phyloP scores from a whole-genome alignment of 2,113 vertebrate species.

The Anarrhichthys ocellatus region DNA sequence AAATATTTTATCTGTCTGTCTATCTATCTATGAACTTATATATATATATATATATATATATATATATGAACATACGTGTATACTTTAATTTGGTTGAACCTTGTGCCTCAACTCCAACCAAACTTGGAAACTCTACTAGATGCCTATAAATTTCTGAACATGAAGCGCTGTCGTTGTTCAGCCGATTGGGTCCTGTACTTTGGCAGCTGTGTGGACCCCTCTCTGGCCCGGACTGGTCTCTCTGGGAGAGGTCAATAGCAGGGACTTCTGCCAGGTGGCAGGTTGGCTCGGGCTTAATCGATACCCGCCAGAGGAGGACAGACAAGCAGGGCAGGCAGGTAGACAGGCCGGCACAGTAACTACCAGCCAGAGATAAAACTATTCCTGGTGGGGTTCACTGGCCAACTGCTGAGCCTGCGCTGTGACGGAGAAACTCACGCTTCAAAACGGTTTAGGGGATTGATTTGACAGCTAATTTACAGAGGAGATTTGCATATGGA shows the following conservation, averaged over 20 bases:
- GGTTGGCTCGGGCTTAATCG: constrained; percentile 70
- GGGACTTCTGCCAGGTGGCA: constrained; percentile 72
- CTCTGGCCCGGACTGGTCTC: constrained; percentile 53
- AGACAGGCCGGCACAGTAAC: constrained; percentile 52
- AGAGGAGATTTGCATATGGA: constrained; percentile 82
- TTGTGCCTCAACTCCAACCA: neutral
- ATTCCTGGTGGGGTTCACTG: constrained; percentile 64
- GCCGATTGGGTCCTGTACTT: constrained; percentile 40
- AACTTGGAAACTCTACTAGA: constrained; percentile 25
- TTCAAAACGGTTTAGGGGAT: constrained; percentile 74
- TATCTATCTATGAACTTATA: neutral
- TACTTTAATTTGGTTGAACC: neutral
- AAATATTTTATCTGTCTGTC: constrained; percentile 20
- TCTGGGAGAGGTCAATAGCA: constrained; percentile 65
- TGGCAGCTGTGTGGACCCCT: constrained; percentile 53
- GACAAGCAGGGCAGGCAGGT: constrained; percentile 41
- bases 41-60: neutral
- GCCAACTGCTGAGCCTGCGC: constrained; percentile 61
- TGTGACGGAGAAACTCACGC: constrained; percentile 46
- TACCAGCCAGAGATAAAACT: constrained; percentile 67
- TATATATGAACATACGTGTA: neutral
- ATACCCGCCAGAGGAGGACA: constrained; percentile 57
- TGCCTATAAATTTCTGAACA: constrained; percentile 27
- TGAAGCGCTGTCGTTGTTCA: constrained; percentile 47
- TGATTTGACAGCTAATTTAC: constrained; percentile 85